phyloP scores from a whole-genome alignment of 1,140 invertebrate species.

The Drosophila burlai region DNA sequence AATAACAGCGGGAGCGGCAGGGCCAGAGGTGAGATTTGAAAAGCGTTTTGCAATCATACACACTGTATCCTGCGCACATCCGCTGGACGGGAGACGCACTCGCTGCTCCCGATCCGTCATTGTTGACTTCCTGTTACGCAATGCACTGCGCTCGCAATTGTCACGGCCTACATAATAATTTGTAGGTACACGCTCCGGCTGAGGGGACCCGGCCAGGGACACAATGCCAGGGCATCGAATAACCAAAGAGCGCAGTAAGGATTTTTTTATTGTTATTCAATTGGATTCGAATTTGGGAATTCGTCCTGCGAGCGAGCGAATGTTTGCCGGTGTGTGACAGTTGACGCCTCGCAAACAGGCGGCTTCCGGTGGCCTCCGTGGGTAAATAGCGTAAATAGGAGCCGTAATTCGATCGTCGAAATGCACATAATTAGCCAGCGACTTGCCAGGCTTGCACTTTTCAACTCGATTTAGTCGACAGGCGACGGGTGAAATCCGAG shows the following conservation, averaged over 20 bases:
- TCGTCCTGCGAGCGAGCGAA: slow-evolving; percentile 8
- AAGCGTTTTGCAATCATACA: slow-evolving; percentile 81
- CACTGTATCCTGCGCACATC: slow-evolving; percentile 77
- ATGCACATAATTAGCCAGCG: slow-evolving; percentile 67
- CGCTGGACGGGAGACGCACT: slow-evolving; percentile 14
- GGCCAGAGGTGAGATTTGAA: slow-evolving; percentile 58
- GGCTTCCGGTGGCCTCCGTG: slow-evolving; percentile 48
- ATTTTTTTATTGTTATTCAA: slow-evolving; percentile 85
- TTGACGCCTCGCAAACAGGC: slow-evolving; percentile 80
- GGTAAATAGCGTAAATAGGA: slow-evolving; percentile 36
- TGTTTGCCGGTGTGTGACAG: slow-evolving; percentile 70
- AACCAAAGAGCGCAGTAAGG: slow-evolving; percentile 59
- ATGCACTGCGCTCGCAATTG: slow-evolving; percentile 21
- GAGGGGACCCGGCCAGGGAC: slow-evolving; percentile 4
- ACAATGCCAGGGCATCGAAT: slow-evolving; percentile 78
- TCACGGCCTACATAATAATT: slow-evolving; percentile 73
- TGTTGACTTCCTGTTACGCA: slow-evolving; percentile 78
- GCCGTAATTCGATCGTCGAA: slow-evolving; percentile 62
- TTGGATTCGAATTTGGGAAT: slow-evolving; percentile 79
- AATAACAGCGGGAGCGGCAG: slow-evolving; percentile 34
- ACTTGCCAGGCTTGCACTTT: slow-evolving; percentile 63
- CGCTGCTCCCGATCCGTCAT: slow-evolving; percentile 37
- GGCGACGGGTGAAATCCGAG: slow-evolving; percentile 67
- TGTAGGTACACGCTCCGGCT: slow-evolving; percentile 71
- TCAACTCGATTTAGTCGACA: slow-evolving; percentile 47